Evolutionary conservation across 2,113 vertebrate species (phyloP).

Genomic region (Corapipo altera): DNA sequence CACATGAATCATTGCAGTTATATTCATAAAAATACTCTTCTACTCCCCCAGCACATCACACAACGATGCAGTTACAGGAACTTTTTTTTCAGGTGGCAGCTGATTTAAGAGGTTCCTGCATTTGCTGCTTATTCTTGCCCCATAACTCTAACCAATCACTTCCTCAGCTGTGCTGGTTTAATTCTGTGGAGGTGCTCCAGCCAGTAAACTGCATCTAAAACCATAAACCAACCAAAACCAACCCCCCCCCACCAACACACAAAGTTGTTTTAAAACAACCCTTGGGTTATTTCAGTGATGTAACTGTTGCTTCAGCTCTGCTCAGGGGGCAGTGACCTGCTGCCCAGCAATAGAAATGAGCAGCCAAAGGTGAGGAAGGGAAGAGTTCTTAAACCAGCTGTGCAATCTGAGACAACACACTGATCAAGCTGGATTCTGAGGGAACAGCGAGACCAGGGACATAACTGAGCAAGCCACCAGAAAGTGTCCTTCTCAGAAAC

Average conservation of each 20-base stretch:
- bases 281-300: background rate
- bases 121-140: constrained; percentile 2
- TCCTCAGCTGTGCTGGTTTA: background rate
- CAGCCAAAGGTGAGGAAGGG: background rate
- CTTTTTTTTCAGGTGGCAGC: constrained; percentile 30
- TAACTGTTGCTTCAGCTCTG: background rate
- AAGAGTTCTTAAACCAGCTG: background rate
- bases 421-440: background rate
- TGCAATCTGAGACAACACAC: background rate
- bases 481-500: background rate
- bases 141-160: background rate
- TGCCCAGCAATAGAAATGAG: background rate
- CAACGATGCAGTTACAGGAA: constrained; percentile 15
- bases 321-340: background rate
- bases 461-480: background rate
- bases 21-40: constrained; percentile 67
- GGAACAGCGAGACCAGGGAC: background rate
- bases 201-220: background rate
- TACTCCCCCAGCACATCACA: constrained; percentile 61
- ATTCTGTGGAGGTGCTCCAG: background rate
- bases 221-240: background rate
- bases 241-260: accelerated
- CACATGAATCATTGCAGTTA: constrained; percentile 67
- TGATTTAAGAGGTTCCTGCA: constrained; percentile 10
- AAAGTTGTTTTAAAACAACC: background rate